These are phyloP conservation scores for Trachelus tabidus DNA, from an alignment of 2,888 invertebrate species.

Conservation along the genomic window DNA sequence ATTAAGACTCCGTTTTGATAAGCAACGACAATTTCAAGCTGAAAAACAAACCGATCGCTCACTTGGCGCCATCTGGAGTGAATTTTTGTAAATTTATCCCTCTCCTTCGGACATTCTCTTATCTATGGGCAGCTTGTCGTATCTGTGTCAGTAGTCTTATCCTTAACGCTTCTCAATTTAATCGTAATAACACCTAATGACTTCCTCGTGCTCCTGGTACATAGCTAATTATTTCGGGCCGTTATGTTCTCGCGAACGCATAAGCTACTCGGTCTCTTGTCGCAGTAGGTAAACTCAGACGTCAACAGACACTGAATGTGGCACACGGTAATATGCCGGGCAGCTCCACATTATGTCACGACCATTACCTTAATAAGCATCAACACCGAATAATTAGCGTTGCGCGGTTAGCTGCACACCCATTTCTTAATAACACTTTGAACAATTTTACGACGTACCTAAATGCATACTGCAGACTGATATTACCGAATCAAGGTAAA, in stretches of 20 bases:
- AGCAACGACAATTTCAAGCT: not conserved
- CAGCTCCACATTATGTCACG: slow-evolving; percentile 27
- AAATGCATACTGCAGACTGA: not conserved
- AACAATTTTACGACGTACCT: not conserved
- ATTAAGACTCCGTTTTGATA: not conserved
- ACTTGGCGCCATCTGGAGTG: not conserved
- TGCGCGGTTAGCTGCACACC: not conserved
- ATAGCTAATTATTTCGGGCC: slow-evolving; percentile 48
- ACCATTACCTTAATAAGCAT: slow-evolving; percentile 46
- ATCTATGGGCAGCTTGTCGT: too few relatives aligned
- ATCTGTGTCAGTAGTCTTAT: slow-evolving; percentile 15
- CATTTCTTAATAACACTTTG: not conserved
- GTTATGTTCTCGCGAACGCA: slow-evolving; percentile 39
- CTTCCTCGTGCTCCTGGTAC: slow-evolving; percentile 22
- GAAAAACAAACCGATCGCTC: not conserved
- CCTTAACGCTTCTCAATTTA: slow-evolving; percentile 31
- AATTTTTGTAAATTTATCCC: not conserved
- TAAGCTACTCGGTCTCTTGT: not conserved
- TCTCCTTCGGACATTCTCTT: too few relatives aligned
- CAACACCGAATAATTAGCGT: slow-evolving; percentile 40
- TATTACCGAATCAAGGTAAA: not conserved
- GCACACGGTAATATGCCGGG: slow-evolving; percentile 24
- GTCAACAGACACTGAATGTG: slow-evolving; percentile 26
- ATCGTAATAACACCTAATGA: slow-evolving; percentile 46
- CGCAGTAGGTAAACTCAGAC: not conserved